Evolutionary conservation across 2,113 vertebrate genomes (phyloP), one percentile per base, ranked within the genome.

Genomic region (Elanoides forficatus): DNA sequence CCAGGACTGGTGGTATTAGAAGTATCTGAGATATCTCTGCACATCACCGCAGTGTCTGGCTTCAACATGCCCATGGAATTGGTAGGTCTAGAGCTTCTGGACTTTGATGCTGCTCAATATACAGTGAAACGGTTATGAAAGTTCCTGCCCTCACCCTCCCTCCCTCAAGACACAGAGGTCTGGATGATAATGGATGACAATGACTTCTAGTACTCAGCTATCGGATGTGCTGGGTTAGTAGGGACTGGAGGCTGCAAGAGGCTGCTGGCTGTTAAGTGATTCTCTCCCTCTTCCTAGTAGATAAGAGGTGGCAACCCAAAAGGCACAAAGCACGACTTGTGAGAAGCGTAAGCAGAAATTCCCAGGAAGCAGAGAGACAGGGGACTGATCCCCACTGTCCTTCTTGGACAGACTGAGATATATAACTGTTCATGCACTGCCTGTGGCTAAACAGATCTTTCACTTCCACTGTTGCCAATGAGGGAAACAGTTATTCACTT

Each of bases 261-360:
- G 48, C 3, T 78, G 32, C 17, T 94, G 67, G 45, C 59, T 86
- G 55, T n/a, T 3, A 78, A 78, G 38, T 13, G 50, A 18, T 40
- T 50, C 68, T n/a, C n/a, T 55, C 30, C 50, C 38, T 67, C 0
- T 21, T 90, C 23, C 76, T 22, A 3, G 0, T 0, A 40, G 71
- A 14, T 17, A 32, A 80, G 48, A 66, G 38, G 2, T 50, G 72
- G 18, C 38, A 89, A 30, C n/a, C 30, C 53, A 65, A 66, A 94
- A 58, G 17, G 27, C 58, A 58, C 0, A 0, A 0, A 73, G 58
- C 30, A 16, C 25, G 32, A 3, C 45, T 43, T 47, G 23, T 43
- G 65, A 74, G 65, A 65, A 73, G 40, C 8, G 1, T 22, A 53
- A 80, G 40, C 52, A 91, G 32, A 63, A 48, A 42, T 25, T 84